Base-by-base conservation (phyloP, 2,888 invertebrate species). In the Mesorhabditis spiculigera region DNA sequence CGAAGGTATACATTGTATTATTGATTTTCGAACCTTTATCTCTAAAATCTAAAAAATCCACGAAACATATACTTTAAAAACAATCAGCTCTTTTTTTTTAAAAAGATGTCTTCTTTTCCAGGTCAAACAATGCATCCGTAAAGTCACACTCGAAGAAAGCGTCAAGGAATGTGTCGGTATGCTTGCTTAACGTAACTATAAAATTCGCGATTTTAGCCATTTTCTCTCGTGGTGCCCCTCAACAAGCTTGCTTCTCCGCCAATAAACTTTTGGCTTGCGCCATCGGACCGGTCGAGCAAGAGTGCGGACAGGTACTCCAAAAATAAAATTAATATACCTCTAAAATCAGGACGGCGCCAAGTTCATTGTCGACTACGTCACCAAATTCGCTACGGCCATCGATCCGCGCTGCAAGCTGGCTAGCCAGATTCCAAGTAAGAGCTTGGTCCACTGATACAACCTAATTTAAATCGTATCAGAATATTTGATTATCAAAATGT, bases 181-280 rank as follows among this genome's bases (percentile, higher is more conserved):
- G 58, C 58, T 50, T 50, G 58, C 8, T 13, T 10, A 50, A 50
- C 8, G n/a, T n/a, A 50, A 50, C 28, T 28, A 28, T 28, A 28
- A 28, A 28, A 28, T 28, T 28, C 58, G n/a, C n/a, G 10, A 50
- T 50, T 50, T 50, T 50, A 50, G 58, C 78, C 42, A 77, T 77
- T 4, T 84, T 84, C 75, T 84, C 84, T n/a, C 71, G 78, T 43
- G 82, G 82, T 16, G 82, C 84, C 4, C 84, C 84, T 5, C 76
- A 78, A 63, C 80, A 83, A 61, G 84, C 84, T 4, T 84, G 84
- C 68, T 73, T 77, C 62, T 83, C 83, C 1, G 78, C 84, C 44
- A 83, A 81, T 71, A 72, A 72, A 45, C 81, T 84, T 43, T 75
- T 83, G 45, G 67, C 71, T 10, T 84, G 84, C 65, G 76, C 84